Evolutionary conservation across 2,888 invertebrate genomes (phyloP).

Genomic region (Polietes domitor): DNA sequence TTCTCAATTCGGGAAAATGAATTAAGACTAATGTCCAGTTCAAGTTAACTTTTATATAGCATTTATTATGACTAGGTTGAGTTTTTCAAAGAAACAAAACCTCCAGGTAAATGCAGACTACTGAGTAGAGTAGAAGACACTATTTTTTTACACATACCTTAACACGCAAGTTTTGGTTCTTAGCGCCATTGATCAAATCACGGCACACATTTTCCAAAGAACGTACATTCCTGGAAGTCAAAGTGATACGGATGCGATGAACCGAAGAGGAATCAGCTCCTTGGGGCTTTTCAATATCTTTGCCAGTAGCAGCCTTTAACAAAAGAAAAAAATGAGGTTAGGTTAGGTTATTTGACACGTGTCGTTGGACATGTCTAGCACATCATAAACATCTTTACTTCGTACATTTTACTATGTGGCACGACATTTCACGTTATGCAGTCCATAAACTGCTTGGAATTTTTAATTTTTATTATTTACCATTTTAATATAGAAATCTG

Average conservation of each 20-base stretch:
- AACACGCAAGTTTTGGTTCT: slow-evolving; percentile 97
- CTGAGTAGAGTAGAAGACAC: not conserved
- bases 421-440: not conserved
- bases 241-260: slow-evolving; percentile 97
- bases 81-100: slow-evolving; percentile 71
- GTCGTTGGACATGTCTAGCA: slow-evolving; percentile 46
- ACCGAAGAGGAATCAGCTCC: slow-evolving; percentile 91
- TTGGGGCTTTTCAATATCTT: slow-evolving; percentile 92
- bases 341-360: slow-evolving; percentile 71
- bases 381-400: not conserved
- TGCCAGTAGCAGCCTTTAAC: slow-evolving; percentile 84
- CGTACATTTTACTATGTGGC: too few species aligned
- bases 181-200: slow-evolving; percentile 97
- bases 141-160: slow-evolving; percentile 83
- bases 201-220: slow-evolving; percentile 99
- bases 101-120: slow-evolving; percentile 80
- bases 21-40: slow-evolving; percentile 72
- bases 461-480: slow-evolving; percentile 68
- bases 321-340: slow-evolving; percentile 66
- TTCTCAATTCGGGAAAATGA: slow-evolving; percentile 59
- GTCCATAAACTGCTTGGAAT: not conserved
- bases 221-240: slow-evolving; percentile 98
- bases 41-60: slow-evolving; percentile 74
- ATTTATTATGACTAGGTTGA: slow-evolving; percentile 79
- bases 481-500: slow-evolving; percentile 81